A percentile compares a stretch with the other conserved stretches of the same genome.
Conservation (phyloP, 2,888 invertebrate genomes). For the Melipona beecheii region DNA sequence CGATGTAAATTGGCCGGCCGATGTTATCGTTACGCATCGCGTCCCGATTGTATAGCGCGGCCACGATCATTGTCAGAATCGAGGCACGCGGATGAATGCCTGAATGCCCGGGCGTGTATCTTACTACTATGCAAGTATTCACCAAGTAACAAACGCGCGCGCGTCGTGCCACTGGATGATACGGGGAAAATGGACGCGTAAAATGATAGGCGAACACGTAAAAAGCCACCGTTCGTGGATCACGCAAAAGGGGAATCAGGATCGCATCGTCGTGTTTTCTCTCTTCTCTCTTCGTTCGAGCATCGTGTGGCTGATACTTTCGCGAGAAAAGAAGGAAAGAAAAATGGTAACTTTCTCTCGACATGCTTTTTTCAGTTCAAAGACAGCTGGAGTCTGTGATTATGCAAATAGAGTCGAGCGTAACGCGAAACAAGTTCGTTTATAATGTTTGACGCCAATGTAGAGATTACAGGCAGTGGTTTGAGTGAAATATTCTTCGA, state of each 20-base stretch:
- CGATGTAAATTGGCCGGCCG: constrained; percentile 48
- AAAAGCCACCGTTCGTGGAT: neutral
- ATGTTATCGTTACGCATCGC: constrained; percentile 48
- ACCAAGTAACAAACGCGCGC: constrained; percentile 28
- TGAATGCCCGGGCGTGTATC: constrained; percentile 24
- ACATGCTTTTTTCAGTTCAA: neutral
- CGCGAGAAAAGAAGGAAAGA: neutral
- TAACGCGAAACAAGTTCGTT: too few species aligned
- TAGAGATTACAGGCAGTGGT: too few species aligned
- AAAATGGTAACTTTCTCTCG: neutral
- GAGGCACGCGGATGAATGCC: constrained; percentile 49
- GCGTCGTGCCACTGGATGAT: constrained; percentile 4
- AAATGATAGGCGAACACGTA: constrained; percentile 25
- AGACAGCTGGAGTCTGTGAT: neutral
- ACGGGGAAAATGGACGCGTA: constrained; percentile 5
- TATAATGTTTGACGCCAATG: too few species aligned
- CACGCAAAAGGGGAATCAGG: neutral
- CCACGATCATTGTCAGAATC: constrained; percentile 46
- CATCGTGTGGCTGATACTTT: neutral
- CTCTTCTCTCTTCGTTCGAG: neutral
- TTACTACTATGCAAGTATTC: constrained; percentile 28
- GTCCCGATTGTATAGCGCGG: constrained; percentile 42
- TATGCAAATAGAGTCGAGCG: neutral
- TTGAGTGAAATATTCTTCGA: too few species aligned
- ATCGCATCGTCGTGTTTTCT: neutral